Evolutionary conservation across 2,888 invertebrate species (phyloP), one percentile per base, ranked within the genome.

Genomic region (Tortricodes alternella): DNA sequence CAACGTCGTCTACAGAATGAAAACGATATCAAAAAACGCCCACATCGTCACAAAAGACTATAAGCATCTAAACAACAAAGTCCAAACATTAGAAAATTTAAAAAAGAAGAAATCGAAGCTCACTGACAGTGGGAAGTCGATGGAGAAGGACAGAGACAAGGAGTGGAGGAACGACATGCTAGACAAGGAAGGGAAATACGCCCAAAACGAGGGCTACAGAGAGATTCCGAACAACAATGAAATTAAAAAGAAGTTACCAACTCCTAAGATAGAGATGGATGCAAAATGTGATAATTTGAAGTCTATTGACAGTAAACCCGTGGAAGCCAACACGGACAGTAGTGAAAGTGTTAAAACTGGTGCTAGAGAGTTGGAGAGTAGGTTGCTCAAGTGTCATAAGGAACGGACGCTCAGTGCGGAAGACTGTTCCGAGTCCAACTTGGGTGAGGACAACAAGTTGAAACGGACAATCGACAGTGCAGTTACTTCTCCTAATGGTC

Each of bases 81-180:
- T 82, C 49, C 81, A 76, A 59, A 64, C 56, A 57, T 63, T 80
- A 63, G 76, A 89, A 66, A 82, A 79, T 67, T 63, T 85, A 44
- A 88, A 90, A 63, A 91, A 89, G 67, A 91, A 89, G 70, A 89
- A 87, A 63, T 73, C 80, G 58, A 90, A 89, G 67, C 73, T 84
- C 64, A 73, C 69, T 60, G 85, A 85, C 49, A 68, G 64, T 32
- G 77, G 78, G 11, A 85, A 81, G 51, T 70, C 73, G 1, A 68
- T 70, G 44, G 84, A 85, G 59, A 82, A 85, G 63, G 82, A 89
- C 63, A 71, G 83, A 53, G 86, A 87, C 63, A 92, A 92, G 73
- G 93, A 93, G 67, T 92, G 92, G 80, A 88, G 92, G 71, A 93
- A 92, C 73, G 92, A 93, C 69, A 75, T 89, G 62, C 78, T 92